Base-by-base conservation (phyloP, 2,888 invertebrate genomes). In the Apoda limacodes region DNA sequence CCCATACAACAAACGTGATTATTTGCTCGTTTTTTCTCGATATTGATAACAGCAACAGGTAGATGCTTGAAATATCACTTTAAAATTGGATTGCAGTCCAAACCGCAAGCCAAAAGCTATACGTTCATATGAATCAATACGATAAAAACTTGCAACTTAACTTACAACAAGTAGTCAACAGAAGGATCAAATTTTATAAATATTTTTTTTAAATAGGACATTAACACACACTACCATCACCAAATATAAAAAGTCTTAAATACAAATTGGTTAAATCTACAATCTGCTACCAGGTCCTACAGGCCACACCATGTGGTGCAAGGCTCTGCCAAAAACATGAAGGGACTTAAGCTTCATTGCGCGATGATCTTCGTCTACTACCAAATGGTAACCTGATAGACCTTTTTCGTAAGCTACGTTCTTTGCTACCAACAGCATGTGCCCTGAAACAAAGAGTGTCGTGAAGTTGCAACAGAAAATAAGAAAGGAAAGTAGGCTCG, bases 351-450 rank as follows among this genome's bases (percentile, higher is more conserved):
- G 40, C 11, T 28, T 52, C n/a, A 35, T 39, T 1, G 31, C 44
- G 2, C 46, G 40, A 27, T 50, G 50, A 25, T 60, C 57, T 46
- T 72, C 71, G 20, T 69, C 63, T 2, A 72, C 52, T 34, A 59
- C 55, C 0, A 72, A 56, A 30, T 72, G 71, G 30, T 69, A 72
- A 2, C 65, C 65, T 2, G 45, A 45, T 14, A 93, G 68, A 3
- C 89, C 87, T 46, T 86, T 78, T 36, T 89, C 72, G 30, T 84
- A 78, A 1, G 95, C 95, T 23, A 94, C 82, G 52, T 89, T 88
- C 35, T 85, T 86, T 1, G 94, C 95, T 10, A 91, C 88, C 20
- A 89, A 47, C 68, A 97, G 75, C 37, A 97, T 68, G 60, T 95
- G 95, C 0, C 93, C 89, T 76, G 59, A 7, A 63, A 62, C 15